Evolutionary conservation across 2,888 invertebrate genomes (phyloP).

Genomic region (Acanthosepion lycidas): DNA sequence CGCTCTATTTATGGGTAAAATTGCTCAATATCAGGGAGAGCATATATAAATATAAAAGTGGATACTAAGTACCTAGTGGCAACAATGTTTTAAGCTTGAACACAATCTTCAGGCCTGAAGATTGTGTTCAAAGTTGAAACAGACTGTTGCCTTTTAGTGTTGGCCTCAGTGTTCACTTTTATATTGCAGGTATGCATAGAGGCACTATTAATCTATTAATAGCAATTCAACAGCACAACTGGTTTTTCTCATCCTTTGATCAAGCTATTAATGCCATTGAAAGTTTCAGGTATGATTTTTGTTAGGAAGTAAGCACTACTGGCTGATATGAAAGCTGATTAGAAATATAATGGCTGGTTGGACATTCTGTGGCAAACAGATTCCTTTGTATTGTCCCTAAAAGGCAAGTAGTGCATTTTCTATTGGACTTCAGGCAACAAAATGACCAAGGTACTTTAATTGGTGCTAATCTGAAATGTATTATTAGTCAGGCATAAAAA

Average conservation of each 20-base stretch:
- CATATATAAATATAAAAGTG: too few relatives aligned
- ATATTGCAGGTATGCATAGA: too few relatives aligned
- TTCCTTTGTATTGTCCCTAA: neutral
- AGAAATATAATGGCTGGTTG: neutral
- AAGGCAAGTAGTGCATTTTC: neutral
- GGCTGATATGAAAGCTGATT: neutral
- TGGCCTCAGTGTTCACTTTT: too few relatives aligned
- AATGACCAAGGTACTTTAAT: neutral
- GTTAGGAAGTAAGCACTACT: neutral
- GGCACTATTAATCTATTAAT: too few relatives aligned
- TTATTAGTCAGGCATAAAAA: neutral
- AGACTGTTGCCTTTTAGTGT: too few relatives aligned
- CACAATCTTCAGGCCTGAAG: too few relatives aligned
- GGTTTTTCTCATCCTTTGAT: neutral
- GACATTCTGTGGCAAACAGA: neutral
- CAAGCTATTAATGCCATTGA: neutral
- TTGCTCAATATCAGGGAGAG: too few relatives aligned
- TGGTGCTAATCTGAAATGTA: neutral
- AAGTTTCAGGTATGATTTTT: neutral
- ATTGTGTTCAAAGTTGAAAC: too few relatives aligned
- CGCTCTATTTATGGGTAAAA: too few relatives aligned
- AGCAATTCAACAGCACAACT: too few relatives aligned
- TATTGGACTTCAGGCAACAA: neutral
- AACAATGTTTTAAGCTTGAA: too few relatives aligned
- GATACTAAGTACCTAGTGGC: too few relatives aligned